phyloP scores from a whole-genome alignment of 2,113 vertebrate genomes.

The Camarhynchus parvulus region DNA sequence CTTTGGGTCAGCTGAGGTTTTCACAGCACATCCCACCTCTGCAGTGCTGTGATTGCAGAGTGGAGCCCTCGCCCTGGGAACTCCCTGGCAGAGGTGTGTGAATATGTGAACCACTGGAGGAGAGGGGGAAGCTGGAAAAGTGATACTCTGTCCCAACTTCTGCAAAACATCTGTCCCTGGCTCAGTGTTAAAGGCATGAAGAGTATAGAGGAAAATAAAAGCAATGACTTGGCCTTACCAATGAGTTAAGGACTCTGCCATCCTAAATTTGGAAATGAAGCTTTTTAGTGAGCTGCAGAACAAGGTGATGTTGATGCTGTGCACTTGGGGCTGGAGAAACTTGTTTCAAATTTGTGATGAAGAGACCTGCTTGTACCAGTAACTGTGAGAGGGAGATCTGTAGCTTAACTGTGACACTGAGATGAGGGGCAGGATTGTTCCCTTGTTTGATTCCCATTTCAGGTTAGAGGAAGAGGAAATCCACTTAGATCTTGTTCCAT shows the following conservation, averaged over 20 bases:
- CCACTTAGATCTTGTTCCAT: background rate
- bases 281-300: background rate
- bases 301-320: background rate
- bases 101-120: background rate
- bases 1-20: background rate
- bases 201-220: background rate
- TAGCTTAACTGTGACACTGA: background rate
- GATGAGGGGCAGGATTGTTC: background rate
- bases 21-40: background rate
- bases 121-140: background rate
- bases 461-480: background rate
- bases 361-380: background rate
- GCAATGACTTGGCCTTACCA: background rate
- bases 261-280: background rate
- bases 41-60: background rate
- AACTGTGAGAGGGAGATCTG: background rate
- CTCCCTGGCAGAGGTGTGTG: background rate
- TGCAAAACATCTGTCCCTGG: background rate
- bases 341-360: background rate
- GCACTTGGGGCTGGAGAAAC: background rate
- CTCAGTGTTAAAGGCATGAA: background rate
- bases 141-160: rapidly evolving
- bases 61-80: background rate
- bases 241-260: background rate
- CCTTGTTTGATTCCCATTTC: background rate